Percentiles rank a stretch among this genome's conserved stretches.
Conservation (phyloP, 2,888 invertebrate genomes). For the Pachymerium ferrugineum region DNA sequence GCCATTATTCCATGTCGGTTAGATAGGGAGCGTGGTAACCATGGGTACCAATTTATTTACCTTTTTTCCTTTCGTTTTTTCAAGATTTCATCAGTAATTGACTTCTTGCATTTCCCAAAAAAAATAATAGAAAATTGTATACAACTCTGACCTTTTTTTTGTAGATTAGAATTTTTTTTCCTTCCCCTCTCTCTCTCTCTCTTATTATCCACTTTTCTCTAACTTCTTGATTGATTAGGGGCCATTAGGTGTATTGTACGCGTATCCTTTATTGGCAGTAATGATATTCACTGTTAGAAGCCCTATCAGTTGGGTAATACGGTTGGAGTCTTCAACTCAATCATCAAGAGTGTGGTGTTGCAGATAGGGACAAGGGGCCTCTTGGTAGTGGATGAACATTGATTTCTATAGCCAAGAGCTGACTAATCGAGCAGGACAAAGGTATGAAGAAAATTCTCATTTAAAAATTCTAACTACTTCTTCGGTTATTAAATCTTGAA, state of each 20-base stretch:
- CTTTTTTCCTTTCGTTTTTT: background rate
- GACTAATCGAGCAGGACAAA: constrained; percentile 1
- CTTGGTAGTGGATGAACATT: constrained; percentile 3
- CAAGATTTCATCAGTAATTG: background rate
- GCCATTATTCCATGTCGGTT: background rate
- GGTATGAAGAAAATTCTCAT: background rate
- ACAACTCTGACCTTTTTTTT: no score
- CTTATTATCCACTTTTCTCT: no score
- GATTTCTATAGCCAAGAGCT: background rate
- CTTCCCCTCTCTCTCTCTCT: no score
- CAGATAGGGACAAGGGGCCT: background rate
- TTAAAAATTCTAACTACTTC: no score
- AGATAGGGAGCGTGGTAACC: background rate
- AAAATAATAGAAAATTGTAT: no score
- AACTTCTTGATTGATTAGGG: background rate
- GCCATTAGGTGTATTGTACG: background rate
- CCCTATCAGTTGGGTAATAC: background rate
- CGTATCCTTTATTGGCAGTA: background rate
- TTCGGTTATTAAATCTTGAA: no score
- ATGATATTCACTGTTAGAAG: constrained; percentile 6
- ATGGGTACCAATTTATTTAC: background rate
- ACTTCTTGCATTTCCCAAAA: no score
- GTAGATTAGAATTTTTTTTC: no score
- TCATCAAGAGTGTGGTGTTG: background rate
- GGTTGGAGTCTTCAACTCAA: constrained; percentile 14